Evolutionary conservation across 2,888 invertebrate genomes (phyloP).

Genomic region (Cotesia congregata): DNA sequence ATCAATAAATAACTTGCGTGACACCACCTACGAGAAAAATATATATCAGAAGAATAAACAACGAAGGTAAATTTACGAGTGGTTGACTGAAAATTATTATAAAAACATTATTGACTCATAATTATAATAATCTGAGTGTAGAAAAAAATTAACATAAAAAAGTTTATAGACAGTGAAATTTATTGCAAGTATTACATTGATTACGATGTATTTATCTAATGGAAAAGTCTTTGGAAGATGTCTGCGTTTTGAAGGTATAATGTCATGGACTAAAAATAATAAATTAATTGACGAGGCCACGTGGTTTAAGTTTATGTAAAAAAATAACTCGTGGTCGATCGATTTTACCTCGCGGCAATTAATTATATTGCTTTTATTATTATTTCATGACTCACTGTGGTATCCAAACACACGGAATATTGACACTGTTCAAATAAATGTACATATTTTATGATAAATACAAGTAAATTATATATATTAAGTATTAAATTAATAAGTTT

Average conservation of each 20-base stretch:
- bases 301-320: not conserved
- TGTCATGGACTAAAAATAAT: not conserved
- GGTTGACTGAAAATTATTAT: not conserved
- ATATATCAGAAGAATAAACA: not conserved
- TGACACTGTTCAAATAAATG: not conserved
- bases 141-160: not conserved
- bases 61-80: not conserved
- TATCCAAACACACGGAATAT: not conserved
- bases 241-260: not conserved
- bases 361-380: slow-evolving; percentile 1
- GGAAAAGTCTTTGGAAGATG: not conserved
- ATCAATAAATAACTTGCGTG: not conserved
- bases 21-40: not conserved
- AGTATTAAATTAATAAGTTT: not conserved
- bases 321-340: not conserved
- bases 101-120: not conserved
- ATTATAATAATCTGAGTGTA: not conserved
- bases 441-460: not conserved
- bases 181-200: not conserved
- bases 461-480: not conserved
- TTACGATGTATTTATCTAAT: not conserved
- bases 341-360: not conserved
- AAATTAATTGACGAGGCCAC: not conserved
- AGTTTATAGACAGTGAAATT: not conserved
- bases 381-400: not conserved